Conservation (phyloP, 2,888 invertebrate genomes). For the Cacoxenus indagator region DNA sequence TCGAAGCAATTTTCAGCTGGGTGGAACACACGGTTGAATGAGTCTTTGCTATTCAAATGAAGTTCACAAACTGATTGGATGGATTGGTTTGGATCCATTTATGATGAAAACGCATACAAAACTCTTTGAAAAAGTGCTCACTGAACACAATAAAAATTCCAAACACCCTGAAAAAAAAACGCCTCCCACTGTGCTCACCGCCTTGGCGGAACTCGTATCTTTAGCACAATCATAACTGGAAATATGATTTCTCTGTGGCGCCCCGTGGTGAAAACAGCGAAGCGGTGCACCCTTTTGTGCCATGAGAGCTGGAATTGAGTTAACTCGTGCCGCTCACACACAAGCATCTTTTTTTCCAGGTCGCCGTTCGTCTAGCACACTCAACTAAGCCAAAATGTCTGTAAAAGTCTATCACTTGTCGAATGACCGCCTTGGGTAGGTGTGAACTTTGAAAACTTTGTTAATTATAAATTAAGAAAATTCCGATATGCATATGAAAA, state of each 20-base stretch:
- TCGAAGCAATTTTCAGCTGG: neutral
- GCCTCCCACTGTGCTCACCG: constrained; percentile 6
- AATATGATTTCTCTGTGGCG: constrained; percentile 14
- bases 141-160: constrained; percentile 16
- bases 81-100: neutral
- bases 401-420: too few relatives aligned
- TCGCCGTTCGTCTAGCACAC: too few relatives aligned
- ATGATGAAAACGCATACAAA: neutral
- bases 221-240: constrained; percentile 52
- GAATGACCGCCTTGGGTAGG: too few relatives aligned
- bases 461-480: constrained; percentile 14
- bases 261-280: constrained; percentile 8
- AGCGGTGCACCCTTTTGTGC: constrained; percentile 11
- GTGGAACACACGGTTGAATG: neutral
- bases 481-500: neutral
- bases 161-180: neutral
- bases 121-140: neutral
- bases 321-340: constrained; percentile 7
- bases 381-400: too few relatives aligned
- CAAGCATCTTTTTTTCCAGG: neutral
- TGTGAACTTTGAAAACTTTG: constrained; percentile 8
- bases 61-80: neutral
- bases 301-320: constrained; percentile 6
- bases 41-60: neutral
- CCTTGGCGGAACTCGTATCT: constrained; percentile 59